Conservation (phyloP, 2,113 vertebrate species). For the Zingel zingel region DNA sequence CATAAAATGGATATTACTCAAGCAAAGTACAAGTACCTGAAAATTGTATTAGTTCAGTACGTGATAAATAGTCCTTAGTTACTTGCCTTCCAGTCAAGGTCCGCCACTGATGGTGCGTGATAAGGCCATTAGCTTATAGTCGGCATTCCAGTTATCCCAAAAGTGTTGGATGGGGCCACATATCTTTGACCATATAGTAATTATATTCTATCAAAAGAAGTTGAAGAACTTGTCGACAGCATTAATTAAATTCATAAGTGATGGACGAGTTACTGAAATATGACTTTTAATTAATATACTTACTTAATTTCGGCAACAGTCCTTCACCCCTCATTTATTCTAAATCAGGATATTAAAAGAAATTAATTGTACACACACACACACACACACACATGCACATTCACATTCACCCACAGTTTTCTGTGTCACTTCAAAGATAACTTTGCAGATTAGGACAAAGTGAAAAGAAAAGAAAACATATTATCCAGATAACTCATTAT, state of each 20-base stretch:
- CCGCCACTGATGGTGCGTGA: no score
- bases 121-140: background rate
- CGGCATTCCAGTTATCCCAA: background rate
- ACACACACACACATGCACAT: conserved; percentile 4
- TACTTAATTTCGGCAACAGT: conserved; percentile 14
- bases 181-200: background rate
- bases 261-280: conserved; percentile 25
- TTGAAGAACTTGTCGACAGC: conserved; percentile 12
- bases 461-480: background rate
- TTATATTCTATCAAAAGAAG: background rate
- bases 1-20: no score
- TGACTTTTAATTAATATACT: conserved; percentile 42
- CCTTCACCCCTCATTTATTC: conserved; percentile 51
- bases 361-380: conserved; percentile 15
- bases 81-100: background rate
- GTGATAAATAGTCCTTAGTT: background rate
- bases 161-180: background rate
- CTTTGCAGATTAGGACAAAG: background rate
- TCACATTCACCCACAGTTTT: conserved; percentile 12
- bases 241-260: conserved; percentile 42
- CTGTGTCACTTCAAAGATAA: conserved; percentile 41
- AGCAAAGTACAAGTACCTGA: background rate
- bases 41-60: background rate
- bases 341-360: conserved; percentile 45
- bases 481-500: conserved; percentile 14